Conservation (phyloP, 2,113 vertebrate genomes). For the Tympanuchus pallidicinctus region DNA sequence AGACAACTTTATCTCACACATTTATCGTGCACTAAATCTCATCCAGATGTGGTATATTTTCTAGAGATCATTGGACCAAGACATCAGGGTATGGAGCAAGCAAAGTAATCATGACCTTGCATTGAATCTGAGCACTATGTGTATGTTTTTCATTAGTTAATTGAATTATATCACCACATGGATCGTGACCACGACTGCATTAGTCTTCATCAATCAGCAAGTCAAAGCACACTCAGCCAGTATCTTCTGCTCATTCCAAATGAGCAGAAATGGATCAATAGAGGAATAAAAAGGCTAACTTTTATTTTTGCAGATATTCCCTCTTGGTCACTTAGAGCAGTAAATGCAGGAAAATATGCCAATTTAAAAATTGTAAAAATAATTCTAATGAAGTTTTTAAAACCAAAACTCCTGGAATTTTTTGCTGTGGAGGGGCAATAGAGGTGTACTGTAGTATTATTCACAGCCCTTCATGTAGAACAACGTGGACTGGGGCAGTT, state of each 20-base stretch:
- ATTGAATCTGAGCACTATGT: neutral
- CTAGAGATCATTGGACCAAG: neutral
- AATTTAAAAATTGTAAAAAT: neutral
- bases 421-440: neutral
- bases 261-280: neutral
- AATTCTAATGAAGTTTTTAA: neutral
- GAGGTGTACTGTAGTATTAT: neutral
- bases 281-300: neutral
- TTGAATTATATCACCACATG: slow-evolving; percentile 1
- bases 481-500: neutral
- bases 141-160: slow-evolving; percentile 9
- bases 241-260: neutral
- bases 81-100: neutral
- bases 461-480: neutral
- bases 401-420: neutral
- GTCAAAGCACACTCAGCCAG: neutral
- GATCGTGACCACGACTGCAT: neutral
- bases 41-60: neutral
- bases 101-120: neutral
- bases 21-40: neutral
- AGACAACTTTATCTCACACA: neutral
- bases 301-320: neutral
- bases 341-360: neutral
- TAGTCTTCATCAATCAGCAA: neutral
- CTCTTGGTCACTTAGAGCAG: neutral